Conservation (phyloP, 2,113 vertebrate genomes). For the Nothobranchius furzeri region DNA sequence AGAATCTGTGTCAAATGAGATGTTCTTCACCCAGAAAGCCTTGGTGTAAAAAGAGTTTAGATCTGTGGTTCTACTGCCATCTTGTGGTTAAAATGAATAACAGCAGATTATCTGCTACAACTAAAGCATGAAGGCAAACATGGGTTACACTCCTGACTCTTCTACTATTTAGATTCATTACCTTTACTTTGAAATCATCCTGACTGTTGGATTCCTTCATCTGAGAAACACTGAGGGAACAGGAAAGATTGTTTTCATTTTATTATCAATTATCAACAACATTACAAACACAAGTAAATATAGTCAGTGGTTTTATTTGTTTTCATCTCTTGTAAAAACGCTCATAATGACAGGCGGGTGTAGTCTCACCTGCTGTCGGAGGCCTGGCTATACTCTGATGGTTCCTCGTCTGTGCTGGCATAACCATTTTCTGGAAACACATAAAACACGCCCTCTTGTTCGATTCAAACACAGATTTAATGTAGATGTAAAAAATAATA, state of each 20-base stretch:
- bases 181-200: conserved; percentile 95
- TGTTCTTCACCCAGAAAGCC: neutral
- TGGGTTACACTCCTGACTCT: too few species aligned
- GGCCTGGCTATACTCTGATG: conserved; percentile 90
- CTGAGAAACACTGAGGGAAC: conserved; percentile 79
- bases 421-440: conserved; percentile 88
- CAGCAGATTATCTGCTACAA: too few species aligned
- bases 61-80: conserved; percentile 59
- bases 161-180: conserved; percentile 35
- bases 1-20: conserved; percentile 1
- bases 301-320: too few species aligned
- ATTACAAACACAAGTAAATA: too few species aligned
- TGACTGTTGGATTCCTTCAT: conserved; percentile 97
- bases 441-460: neutral
- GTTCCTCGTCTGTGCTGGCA: conserved; percentile 92
- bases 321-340: too few species aligned
- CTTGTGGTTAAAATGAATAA: conserved; percentile 42
- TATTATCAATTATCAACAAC: too few species aligned
- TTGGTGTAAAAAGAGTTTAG: neutral
- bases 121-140: too few species aligned
- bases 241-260: too few species aligned
- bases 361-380: conserved; percentile 90
- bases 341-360: too few species aligned
- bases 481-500: too few species aligned
- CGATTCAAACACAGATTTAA: too few species aligned